These are phyloP conservation scores for Platichthys flesus DNA, from an alignment of 2,113 vertebrate species.

Conservation along the genomic window DNA sequence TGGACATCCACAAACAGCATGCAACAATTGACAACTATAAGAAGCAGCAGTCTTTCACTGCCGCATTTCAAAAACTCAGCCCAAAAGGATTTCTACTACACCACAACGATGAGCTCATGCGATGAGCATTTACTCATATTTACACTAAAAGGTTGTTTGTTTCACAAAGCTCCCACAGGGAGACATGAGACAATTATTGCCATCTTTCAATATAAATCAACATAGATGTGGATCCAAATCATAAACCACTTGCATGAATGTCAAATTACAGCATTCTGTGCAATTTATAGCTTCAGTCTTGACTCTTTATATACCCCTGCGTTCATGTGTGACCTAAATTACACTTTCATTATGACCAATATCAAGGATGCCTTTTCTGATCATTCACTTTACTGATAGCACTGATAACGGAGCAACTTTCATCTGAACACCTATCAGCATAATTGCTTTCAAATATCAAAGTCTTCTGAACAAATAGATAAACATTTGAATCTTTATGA, in stretches of 20 bases:
- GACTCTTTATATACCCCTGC: background rate
- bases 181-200: background rate
- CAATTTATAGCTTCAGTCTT: background rate
- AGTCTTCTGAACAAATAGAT: slow-evolving; percentile 16
- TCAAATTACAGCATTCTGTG: background rate
- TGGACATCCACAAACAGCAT: slow-evolving; percentile 26
- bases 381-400: background rate
- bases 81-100: background rate
- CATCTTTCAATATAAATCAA: background rate
- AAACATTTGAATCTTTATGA: slow-evolving; percentile 29
- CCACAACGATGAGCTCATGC: slow-evolving; percentile 35
- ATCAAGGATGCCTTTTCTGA: slow-evolving; percentile 3
- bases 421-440: slow-evolving; percentile 6
- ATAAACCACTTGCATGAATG: background rate
- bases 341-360: background rate
- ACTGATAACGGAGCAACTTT: background rate
- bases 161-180: background rate
- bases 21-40: slow-evolving; percentile 21
- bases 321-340: background rate
- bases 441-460: slow-evolving; percentile 10
- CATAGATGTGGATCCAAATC: background rate
- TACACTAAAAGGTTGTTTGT: background rate
- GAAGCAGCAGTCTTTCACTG: background rate
- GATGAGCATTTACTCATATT: slow-evolving; percentile 24
- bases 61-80: slow-evolving; percentile 9